Base-by-base conservation (phyloP, 1,140 invertebrate genomes). In the Rhyzopertha dominica region DNA sequence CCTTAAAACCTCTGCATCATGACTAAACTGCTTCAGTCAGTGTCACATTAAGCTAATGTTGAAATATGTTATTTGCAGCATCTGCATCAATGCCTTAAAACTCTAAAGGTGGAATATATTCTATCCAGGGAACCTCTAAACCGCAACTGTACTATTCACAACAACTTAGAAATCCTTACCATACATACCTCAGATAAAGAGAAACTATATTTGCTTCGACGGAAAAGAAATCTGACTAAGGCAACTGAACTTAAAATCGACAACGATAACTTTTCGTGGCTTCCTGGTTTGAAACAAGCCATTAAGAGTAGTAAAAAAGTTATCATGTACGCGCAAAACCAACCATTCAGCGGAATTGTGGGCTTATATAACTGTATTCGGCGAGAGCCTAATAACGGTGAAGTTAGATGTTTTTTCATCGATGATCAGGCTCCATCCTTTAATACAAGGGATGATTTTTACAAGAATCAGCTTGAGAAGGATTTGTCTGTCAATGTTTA, bases 361-460 rank as follows among this genome's bases (percentile, higher is more conserved):
- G 94, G 94, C 9, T 66, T 97, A n/a, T 74, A 82, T 0, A 87
- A 87, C 34, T 88, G 85, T 57, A 49, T 88, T 0, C 68, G 79
- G 45, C 79, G 73, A 57, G 86, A 90, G 57, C 78, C 80, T 3
- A 76, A 78, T 43, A 79, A 81, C 38, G 74, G 80, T 48, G 67
- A 78, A 8, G 65, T 80, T 4, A 72, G 74, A 39, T 76, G 77
- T 25, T 60, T 87, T 2, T 70, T 83, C 12, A 77, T 87, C 38
- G 67, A 80, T 50, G 84, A 87, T 54, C 20, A 46, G 7, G 82
- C 81, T 8, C 83, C 83, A 4, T 51, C 66, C 3, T 87, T 87
- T 51, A 74, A 79, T 45, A 58, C 79, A 1, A 57, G 77, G 7
- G 56, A 80, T 53, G 70, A 76, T 1, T 70, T 87, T 2, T 87